These are phyloP conservation scores for Pimpla rufipes DNA, from an alignment of 2,888 invertebrate genomes.

Conservation along the genomic window DNA sequence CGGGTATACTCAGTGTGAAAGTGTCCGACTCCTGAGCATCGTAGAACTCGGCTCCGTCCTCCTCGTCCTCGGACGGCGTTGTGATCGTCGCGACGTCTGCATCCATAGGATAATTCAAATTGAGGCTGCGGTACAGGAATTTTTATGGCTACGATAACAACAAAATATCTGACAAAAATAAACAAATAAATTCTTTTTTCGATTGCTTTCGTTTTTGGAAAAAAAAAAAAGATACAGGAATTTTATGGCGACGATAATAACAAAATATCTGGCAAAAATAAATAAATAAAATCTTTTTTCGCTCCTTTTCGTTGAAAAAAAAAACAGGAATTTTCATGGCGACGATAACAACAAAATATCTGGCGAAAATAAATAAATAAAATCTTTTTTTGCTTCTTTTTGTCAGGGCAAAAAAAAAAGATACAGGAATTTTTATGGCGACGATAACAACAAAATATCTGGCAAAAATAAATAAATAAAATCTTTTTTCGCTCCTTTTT, in stretches of 20 bases:
- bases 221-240: too few relatives aligned
- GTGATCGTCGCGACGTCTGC: constrained; percentile 82
- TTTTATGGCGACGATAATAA: too few relatives aligned
- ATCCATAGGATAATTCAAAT: constrained; percentile 35
- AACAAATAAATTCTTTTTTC: too few relatives aligned
- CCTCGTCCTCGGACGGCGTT: constrained; percentile 88
- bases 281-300: not conserved
- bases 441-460: too few relatives aligned
- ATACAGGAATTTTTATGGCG: constrained; percentile 4
- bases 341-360: too few relatives aligned
- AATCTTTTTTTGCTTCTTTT: too few relatives aligned
- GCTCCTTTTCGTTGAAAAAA: too few relatives aligned
- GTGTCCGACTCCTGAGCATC: constrained; percentile 87
- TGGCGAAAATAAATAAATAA: too few relatives aligned
- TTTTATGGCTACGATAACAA: not conserved
- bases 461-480: constrained; percentile 10
- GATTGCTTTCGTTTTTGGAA: too few relatives aligned
- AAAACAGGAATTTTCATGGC: too few relatives aligned
- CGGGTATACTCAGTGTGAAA: constrained; percentile 82
- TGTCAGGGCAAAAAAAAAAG: too few relatives aligned
- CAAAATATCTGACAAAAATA: too few relatives aligned
- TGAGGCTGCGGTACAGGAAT: constrained; percentile 2
- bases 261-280: constrained; percentile 24
- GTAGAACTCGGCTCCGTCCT: constrained; percentile 87
- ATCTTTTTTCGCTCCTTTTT: constrained; percentile 6